Percentiles rank a stretch among this genome's conserved stretches.
These are phyloP conservation scores for Bos indicus DNA, from an alignment of 2,113 vertebrate species.

Conservation along the genomic window DNA sequence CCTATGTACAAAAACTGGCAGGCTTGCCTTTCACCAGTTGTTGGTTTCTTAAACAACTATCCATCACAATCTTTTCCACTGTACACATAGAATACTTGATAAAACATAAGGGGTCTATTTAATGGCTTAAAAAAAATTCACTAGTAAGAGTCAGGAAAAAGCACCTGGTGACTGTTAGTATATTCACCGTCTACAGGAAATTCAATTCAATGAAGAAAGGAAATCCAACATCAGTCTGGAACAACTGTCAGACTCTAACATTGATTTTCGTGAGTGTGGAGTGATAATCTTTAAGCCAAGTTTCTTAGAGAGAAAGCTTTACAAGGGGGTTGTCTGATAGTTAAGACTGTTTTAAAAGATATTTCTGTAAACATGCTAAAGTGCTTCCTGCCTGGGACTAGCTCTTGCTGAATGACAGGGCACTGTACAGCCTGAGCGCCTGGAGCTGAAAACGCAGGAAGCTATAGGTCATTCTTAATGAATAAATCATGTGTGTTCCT, in stretches of 20 bases:
- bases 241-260: constrained; percentile 13
- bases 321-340: not conserved
- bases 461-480: constrained; percentile 40
- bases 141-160: not conserved
- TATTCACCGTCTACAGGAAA: constrained; percentile 21
- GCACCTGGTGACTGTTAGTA: constrained; percentile 7
- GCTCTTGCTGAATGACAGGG: constrained; percentile 24
- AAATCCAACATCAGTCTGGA: constrained; percentile 10
- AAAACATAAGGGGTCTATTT: not conserved
- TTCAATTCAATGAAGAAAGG: constrained; percentile 9
- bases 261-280: not conserved
- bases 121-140: not conserved
- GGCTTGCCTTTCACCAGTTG: not conserved
- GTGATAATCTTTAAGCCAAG: not conserved
- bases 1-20: not conserved
- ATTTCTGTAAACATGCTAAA: constrained; percentile 39
- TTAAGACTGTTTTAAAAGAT: constrained; percentile 34
- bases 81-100: not conserved
- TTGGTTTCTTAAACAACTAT: constrained; percentile 7
- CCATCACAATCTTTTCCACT: not conserved
- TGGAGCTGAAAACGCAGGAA: constrained; percentile 21
- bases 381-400: constrained; percentile 47
- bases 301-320: not conserved
- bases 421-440: not conserved
- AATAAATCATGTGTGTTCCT: constrained; percentile 31